Percentiles rank a stretch among this genome's conserved stretches.
These are phyloP conservation scores for Leptopilina drosophilae DNA, from an alignment of 2,888 invertebrate genomes.

Conservation along the genomic window DNA sequence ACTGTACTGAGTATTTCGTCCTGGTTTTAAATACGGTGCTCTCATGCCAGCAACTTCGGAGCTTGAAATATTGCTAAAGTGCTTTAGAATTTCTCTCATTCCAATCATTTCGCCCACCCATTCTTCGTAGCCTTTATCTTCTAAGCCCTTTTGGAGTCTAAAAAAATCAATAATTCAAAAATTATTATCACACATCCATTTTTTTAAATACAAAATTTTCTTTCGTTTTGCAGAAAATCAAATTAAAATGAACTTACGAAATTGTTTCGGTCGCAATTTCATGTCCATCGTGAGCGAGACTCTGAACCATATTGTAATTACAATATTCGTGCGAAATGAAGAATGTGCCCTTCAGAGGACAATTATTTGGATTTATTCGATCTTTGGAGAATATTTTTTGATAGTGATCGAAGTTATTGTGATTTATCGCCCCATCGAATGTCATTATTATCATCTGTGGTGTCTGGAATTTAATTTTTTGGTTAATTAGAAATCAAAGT, in stretches of 20 bases:
- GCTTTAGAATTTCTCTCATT: slow-evolving; percentile 91
- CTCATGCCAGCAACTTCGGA: slow-evolving; percentile 91
- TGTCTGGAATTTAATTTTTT: slow-evolving; percentile 81
- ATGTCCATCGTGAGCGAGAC: slow-evolving; percentile 92
- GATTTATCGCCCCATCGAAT: slow-evolving; percentile 92
- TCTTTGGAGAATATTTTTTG: slow-evolving; percentile 89
- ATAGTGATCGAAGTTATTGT: slow-evolving; percentile 93
- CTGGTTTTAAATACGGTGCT: slow-evolving; percentile 94
- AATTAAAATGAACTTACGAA: slow-evolving; percentile 79
- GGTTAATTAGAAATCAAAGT: background rate
- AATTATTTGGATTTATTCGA: slow-evolving; percentile 92
- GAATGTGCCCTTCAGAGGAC: slow-evolving; percentile 93
- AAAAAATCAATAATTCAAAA: slow-evolving; percentile 52
- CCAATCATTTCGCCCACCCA: slow-evolving; percentile 97
- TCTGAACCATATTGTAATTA: slow-evolving; percentile 95
- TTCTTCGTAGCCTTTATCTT: slow-evolving; percentile 93
- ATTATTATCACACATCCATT: slow-evolving; percentile 14
- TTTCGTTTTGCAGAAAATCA: no score
- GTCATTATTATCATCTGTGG: slow-evolving; percentile 96
- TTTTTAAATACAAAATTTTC: background rate
- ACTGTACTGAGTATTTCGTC: slow-evolving; percentile 94
- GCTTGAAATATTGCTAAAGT: slow-evolving; percentile 89
- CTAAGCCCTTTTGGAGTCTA: slow-evolving; percentile 88
- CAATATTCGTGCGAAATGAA: slow-evolving; percentile 94
- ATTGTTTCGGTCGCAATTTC: slow-evolving; percentile 87